Percentiles rank a stretch among this genome's conserved stretches.
Conservation (phyloP, 2,113 vertebrate genomes). For the Progne subis region DNA sequence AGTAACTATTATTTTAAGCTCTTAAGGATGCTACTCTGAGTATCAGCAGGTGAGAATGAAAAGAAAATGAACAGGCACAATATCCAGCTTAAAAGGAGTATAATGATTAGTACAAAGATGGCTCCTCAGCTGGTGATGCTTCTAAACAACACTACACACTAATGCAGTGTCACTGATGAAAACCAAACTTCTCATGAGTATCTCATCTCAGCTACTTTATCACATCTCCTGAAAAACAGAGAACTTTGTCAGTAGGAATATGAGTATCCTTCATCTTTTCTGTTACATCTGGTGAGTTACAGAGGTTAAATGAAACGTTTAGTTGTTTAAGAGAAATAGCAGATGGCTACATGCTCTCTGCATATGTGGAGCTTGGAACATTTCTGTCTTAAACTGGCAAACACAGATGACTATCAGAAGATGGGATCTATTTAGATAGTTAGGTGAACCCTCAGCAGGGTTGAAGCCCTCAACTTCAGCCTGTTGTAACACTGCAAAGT, state of each 20-base stretch:
- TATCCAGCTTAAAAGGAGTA: not conserved
- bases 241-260: not conserved
- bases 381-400: not conserved
- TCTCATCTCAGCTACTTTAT: not conserved
- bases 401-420: not conserved
- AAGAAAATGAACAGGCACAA: not conserved
- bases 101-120: not conserved
- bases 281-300: not conserved
- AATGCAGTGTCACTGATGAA: not conserved
- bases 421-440: not conserved
- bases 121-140: not conserved
- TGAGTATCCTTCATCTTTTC: not conserved
- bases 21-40: not conserved
- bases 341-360: not conserved
- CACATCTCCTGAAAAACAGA: not conserved
- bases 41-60: not conserved
- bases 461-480: not conserved
- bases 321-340: not conserved
- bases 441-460: not conserved
- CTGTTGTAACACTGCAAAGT: not conserved
- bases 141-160: not conserved
- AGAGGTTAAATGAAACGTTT: not conserved
- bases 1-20: not conserved
- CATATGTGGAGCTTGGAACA: not conserved
- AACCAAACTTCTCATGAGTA: not conserved